phyloP scores from a whole-genome alignment of 2,113 vertebrate genomes.

The Paradoxurus hermaphroditus region DNA sequence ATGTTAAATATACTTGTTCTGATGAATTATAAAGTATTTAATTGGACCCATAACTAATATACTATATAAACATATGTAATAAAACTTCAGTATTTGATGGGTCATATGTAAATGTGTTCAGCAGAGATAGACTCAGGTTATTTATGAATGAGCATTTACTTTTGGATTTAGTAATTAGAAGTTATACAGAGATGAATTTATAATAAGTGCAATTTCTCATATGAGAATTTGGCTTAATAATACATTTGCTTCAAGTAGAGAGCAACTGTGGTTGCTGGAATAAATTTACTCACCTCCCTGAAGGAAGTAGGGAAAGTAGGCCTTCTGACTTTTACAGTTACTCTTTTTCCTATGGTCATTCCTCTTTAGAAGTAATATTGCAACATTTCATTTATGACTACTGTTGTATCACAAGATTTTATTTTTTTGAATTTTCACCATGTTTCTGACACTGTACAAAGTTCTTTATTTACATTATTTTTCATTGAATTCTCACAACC shows the following conservation, averaged over 20 bases:
- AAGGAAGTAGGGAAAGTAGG: background rate
- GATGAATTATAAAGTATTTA: slow-evolving; percentile 36
- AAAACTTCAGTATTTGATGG: slow-evolving; percentile 13
- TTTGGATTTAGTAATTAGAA: slow-evolving; percentile 37
- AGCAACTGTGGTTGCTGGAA: background rate
- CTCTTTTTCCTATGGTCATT: background rate
- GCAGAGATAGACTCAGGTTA: background rate
- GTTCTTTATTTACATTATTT: background rate
- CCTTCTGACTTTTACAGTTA: background rate
- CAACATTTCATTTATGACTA: slow-evolving; percentile 2
- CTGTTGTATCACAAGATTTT: background rate
- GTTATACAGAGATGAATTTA: slow-evolving; percentile 28
- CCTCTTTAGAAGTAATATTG: background rate
- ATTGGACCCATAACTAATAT: background rate
- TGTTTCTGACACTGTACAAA: background rate
- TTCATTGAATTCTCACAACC: background rate
- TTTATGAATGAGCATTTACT: background rate
- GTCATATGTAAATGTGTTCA: background rate
- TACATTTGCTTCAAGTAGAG: background rate
- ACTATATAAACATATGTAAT: background rate
- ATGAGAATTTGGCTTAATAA: slow-evolving; percentile 12
- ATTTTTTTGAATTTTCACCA: background rate
- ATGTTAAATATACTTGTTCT: slow-evolving; percentile 4
- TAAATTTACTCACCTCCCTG: background rate
- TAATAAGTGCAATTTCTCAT: slow-evolving; percentile 22